Evolutionary conservation across 2,888 invertebrate species (phyloP), one percentile per base, ranked within the genome.

Genomic region (Eupithecia inturbata): DNA sequence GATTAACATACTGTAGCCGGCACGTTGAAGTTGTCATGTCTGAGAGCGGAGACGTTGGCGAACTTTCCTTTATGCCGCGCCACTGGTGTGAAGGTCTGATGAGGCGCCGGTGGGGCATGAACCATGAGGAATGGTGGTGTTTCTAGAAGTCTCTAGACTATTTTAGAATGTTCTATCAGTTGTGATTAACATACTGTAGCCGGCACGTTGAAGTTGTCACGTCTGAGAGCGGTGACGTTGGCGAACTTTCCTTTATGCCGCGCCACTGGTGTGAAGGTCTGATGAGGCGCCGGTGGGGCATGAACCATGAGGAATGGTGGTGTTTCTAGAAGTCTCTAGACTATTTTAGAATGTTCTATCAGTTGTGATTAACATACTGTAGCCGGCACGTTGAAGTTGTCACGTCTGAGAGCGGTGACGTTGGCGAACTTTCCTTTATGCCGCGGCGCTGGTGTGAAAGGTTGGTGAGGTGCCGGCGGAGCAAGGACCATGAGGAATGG

Each of bases 201-300:
- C 1, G 94, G 90, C 0, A 94, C 80, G 83, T 97, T 97, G 82
- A 96, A 97, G 82, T 96, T 97, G 5, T 96, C 96, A 69, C 96
- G 96, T 74, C 96, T 95, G 3, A 96, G 95, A 0, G 96, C 97
- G 60, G 94, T 95, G 1, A 95, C 88, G 67, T 95, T 95, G 1
- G 93, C 89, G 89, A 96, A 98, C 5, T 84, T 87, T 68, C 95
- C 95, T 49, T 89, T 87, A 87, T 98, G 97, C 53, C 98, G 94
- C 0, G 95, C 94, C 1, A 98, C 98, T 5, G 98, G 97, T 0
- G 96, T 97, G 87, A 97, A 98, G 0, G 99, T 98, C 64, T 96
- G 96, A 90, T 99, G 99, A 3, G 97, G 96, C 0, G 98, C 97
- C 36, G 98, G 98, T 0, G 98, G 97, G 0, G 98, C 96, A n/a